Evolutionary conservation across 2,797 vertebrate genomes (phyloP).

Genomic region (Alauda arvensis): DNA sequence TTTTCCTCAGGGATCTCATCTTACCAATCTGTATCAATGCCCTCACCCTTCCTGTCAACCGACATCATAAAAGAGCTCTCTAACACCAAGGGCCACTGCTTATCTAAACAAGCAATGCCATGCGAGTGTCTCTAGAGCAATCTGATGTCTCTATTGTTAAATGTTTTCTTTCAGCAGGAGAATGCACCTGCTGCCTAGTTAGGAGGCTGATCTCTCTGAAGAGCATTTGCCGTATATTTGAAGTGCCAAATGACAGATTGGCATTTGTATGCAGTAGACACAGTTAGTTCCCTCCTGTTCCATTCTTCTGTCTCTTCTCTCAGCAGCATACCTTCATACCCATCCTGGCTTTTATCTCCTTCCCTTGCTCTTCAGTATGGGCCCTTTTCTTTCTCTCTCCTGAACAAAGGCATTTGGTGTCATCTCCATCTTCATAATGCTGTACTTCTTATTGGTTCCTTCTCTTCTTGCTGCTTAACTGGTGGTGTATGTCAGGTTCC

Average conservation of each 20-base stretch:
- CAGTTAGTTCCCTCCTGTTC: neutral
- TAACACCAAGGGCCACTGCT: neutral
- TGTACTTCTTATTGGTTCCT: neutral
- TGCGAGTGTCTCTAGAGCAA: neutral
- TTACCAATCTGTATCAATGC: neutral
- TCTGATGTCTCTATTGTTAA: neutral
- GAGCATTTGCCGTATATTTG: neutral
- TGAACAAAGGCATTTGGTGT: neutral
- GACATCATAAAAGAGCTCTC: neutral
- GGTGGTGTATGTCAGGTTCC: neutral
- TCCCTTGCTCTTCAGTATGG: neutral
- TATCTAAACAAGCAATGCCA: neutral
- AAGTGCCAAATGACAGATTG: neutral
- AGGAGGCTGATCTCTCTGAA: neutral
- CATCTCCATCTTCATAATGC: rapidly evolving
- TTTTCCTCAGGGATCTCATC: neutral
- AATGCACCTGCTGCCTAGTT: neutral
- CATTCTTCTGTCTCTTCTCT: neutral
- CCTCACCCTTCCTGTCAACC: neutral
- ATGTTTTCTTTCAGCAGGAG: neutral
- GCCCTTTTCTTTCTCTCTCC: neutral
- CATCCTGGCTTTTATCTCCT: neutral
- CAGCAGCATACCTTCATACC: neutral
- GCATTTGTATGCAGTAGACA: neutral
- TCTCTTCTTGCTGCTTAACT: neutral